Percentiles rank a stretch among this genome's conserved stretches.
Evolutionary conservation across 2,113 vertebrate species (phyloP).

Genomic region (Murina feae): DNA sequence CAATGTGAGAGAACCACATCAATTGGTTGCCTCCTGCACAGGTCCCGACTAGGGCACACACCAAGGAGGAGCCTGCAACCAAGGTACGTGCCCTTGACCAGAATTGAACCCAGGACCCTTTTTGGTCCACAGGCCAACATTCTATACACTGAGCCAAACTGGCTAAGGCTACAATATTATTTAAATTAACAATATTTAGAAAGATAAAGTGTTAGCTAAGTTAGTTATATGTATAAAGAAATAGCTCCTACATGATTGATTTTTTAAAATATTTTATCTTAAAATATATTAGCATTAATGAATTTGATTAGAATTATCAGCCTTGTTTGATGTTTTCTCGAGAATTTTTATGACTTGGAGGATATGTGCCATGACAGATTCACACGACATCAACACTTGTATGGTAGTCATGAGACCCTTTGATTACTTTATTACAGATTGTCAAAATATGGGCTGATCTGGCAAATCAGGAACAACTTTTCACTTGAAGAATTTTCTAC

Average conservation of each 20-base stretch:
- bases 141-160: too few relatives aligned
- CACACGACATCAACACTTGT: conserved; percentile 33
- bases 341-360: conserved; percentile 24
- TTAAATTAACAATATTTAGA: not conserved
- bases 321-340: not conserved
- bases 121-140: too few relatives aligned
- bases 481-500: conserved; percentile 41
- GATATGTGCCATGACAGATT: conserved; percentile 39
- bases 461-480: conserved; percentile 59
- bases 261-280: not conserved
- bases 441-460: conserved; percentile 57
- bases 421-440: conserved; percentile 55
- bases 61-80: too few relatives aligned
- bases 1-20: too few relatives aligned
- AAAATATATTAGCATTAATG: conserved; percentile 45
- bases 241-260: not conserved
- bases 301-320: conserved; percentile 38
- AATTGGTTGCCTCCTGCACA: too few relatives aligned
- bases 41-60: too few relatives aligned
- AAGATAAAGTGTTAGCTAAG: not conserved
- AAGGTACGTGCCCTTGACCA: too few relatives aligned
- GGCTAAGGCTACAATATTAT: not conserved
- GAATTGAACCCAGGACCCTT: too few relatives aligned
- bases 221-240: not conserved
- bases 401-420: conserved; percentile 43